Evolutionary conservation across 2,888 invertebrate genomes (phyloP).

Genomic region (Nomada ferruginata): DNA sequence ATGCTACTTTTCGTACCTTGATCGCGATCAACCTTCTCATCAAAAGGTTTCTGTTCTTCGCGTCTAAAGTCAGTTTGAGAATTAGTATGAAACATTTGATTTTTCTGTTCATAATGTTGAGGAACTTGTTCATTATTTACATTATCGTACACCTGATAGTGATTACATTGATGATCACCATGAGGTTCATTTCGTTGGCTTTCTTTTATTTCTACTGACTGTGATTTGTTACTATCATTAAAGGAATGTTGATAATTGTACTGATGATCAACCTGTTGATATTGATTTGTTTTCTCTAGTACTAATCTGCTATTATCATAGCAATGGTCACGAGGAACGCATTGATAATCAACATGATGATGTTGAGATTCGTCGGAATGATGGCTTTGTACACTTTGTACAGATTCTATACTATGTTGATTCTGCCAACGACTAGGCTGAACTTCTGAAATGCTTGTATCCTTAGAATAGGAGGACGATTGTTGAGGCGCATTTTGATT

Average conservation of each 20-base stretch:
- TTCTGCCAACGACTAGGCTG: slow-evolving; percentile 12
- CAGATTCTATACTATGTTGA: slow-evolving; percentile 26
- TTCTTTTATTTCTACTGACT: slow-evolving; percentile 25
- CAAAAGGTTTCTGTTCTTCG: slow-evolving; percentile 1
- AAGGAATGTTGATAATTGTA: slow-evolving; percentile 35
- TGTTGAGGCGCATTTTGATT: slow-evolving; percentile 22
- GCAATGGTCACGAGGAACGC: slow-evolving; percentile 33
- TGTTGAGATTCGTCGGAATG: slow-evolving; percentile 44
- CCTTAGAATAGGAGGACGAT: slow-evolving; percentile 9
- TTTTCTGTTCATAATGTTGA: slow-evolving; percentile 43
- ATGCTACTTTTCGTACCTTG: slow-evolving; percentile 24
- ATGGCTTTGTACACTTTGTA: slow-evolving; percentile 34
- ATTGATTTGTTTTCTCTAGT: slow-evolving; percentile 19
- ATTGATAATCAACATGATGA: slow-evolving; percentile 40
- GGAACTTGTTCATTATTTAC: slow-evolving; percentile 30
- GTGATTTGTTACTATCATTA: slow-evolving; percentile 24
- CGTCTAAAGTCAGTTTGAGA: slow-evolving; percentile 2
- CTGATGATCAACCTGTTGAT: slow-evolving; percentile 15
- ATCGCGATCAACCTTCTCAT: slow-evolving; percentile 10
- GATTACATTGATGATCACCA: slow-evolving; percentile 30
- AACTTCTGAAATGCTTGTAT: background rate
- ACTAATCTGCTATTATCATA: slow-evolving; percentile 9
- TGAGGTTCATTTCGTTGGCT: slow-evolving; percentile 26
- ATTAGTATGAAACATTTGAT: slow-evolving; percentile 9
- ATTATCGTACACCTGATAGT: slow-evolving; percentile 32